Base-by-base conservation (phyloP, 1,140 invertebrate species). In the Diabrotica virgifera region DNA sequence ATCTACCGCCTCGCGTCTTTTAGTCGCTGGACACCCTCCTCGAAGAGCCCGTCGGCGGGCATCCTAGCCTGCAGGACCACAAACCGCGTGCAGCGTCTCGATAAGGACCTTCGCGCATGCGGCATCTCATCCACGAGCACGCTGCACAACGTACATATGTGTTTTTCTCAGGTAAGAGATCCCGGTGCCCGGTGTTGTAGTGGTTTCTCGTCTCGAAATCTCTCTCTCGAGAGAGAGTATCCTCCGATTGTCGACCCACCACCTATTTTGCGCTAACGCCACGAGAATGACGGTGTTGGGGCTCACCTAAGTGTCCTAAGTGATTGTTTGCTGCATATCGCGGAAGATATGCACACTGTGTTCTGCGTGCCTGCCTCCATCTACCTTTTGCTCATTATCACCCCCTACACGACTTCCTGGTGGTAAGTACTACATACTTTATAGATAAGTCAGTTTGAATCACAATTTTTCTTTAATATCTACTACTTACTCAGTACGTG, bases 331-430 rank as follows among this genome's bases (percentile, higher is more conserved):
- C n/a, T 46, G 40, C 40, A 46, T 46, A 76, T 72, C 70, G 73
- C 73, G 73, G 67, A 72, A 73, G 40, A 68, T 70, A 76, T 76
- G 75, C 73, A 73, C 73, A 69, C 72, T 65, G 73, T 76, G 69
- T 68, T 76, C 64, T 37, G 35, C 59, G 59, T 60, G 59, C 73
- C 75, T 68, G 68, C 72, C 56, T 68, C 72, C 56, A 72, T 74
- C 64, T 76, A 72, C 71, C 72, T 76, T 57, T 70, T 76, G 67
- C 72, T 76, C 40, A 67, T 76, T 60, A 67, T 76, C 74, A 74
- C 75, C 72, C 75, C 75, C 68, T 74, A 75, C 69, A 75, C 75
- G 57, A 67, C 64, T 62, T 75, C 75, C 60, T 76, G 73, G 73
- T 76, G 75, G 75, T 76, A 62, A 75, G 75, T 76, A 60, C 60